A percentile compares a stretch with the other conserved stretches of the same genome.
Evolutionary conservation across 2,888 invertebrate genomes (phyloP).

Genomic region (Calameuta filiformis): DNA sequence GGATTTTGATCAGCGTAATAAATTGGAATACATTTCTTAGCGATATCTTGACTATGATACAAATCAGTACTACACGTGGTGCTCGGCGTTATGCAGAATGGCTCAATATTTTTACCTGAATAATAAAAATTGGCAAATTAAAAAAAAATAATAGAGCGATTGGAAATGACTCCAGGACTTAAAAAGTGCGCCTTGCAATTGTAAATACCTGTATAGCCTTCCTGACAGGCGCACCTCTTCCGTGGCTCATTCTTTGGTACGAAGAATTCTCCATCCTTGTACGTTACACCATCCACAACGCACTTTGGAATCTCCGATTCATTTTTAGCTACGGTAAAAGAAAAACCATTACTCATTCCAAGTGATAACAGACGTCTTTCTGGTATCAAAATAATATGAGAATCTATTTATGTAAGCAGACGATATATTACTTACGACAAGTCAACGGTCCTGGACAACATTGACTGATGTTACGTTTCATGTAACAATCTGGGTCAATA

Average conservation of each 20-base stretch:
- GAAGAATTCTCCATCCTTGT: constrained; percentile 49
- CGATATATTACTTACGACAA: constrained; percentile 45
- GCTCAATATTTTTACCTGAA: constrained; percentile 43
- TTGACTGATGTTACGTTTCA: background rate
- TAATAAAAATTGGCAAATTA: background rate
- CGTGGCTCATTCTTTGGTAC: constrained; percentile 29
- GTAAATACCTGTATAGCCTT: constrained; percentile 36
- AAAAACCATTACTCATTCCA: background rate
- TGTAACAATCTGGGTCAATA: constrained; percentile 34
- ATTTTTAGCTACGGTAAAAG: constrained; percentile 32
- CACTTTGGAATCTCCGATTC: constrained; percentile 39
- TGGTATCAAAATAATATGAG: background rate
- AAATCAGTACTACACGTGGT: constrained; percentile 37
- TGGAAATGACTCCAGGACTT: too few relatives aligned
- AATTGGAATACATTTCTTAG: constrained; percentile 44
- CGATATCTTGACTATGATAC: constrained; percentile 16
- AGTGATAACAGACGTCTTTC: background rate
- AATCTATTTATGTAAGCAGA: background rate
- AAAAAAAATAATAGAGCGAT: background rate
- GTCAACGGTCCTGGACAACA: constrained; percentile 41
- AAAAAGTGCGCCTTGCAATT: background rate
- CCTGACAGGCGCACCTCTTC: constrained; percentile 39
- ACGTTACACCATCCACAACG: constrained; percentile 45
- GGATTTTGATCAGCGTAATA: constrained; percentile 34
- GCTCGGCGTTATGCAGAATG: constrained; percentile 43